Conservation (phyloP, 2,888 invertebrate species). For the Blastobasis adustella region DNA sequence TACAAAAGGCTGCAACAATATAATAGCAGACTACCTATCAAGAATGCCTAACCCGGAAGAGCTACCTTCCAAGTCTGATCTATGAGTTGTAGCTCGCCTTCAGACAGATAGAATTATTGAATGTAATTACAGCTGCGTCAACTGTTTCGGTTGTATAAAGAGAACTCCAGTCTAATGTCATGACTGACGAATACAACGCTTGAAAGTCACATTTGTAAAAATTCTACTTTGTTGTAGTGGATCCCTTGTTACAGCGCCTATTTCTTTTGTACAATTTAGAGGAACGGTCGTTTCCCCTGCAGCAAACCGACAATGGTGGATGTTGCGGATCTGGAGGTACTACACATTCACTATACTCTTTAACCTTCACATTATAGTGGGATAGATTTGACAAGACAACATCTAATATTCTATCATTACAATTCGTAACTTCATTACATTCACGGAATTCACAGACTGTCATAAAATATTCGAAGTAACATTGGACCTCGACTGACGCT, state of each 20-base stretch:
- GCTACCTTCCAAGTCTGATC: too few species aligned
- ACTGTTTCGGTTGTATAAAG: conserved; percentile 3
- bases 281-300: neutral
- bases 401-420: conserved; percentile 8
- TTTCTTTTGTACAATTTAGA: neutral
- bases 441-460: conserved; percentile 14
- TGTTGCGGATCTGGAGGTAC: conserved; percentile 7
- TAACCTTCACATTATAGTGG: neutral
- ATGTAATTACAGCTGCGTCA: conserved; percentile 2
- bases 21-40: too few species aligned
- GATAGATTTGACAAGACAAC: neutral
- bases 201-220: conserved; percentile 12
- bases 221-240: conserved; percentile 8
- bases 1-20: too few species aligned
- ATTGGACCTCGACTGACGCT: neutral
- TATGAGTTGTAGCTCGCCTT: too few species aligned
- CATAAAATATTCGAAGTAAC: conserved; percentile 15
- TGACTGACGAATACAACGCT: conserved; percentile 3
- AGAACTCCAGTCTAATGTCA: conserved; percentile 7
- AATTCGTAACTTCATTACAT: conserved; percentile 11
- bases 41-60: too few species aligned
- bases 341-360: neutral
- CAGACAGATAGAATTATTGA: too few species aligned
- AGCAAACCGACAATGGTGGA: conserved; percentile 5
- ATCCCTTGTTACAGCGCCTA: neutral